A percentile compares a stretch with the other conserved stretches of the same genome.
phyloP scores from a whole-genome alignment of 2,888 invertebrate genomes.

The Acrocyrtus sp. region DNA sequence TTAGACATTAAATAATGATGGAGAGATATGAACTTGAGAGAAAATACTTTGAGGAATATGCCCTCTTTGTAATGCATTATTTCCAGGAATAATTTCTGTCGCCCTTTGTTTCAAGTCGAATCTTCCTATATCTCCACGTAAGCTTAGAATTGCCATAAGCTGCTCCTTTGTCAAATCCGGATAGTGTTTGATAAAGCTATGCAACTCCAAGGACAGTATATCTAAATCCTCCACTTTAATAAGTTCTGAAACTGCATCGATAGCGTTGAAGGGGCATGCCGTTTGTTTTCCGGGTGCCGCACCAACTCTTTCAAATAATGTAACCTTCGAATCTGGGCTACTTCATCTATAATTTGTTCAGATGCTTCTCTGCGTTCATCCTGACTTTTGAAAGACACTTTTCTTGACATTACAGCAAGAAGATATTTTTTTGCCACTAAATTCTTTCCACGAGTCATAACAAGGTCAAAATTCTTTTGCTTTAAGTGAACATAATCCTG shows the following conservation, averaged over 20 bases:
- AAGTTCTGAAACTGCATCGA: constrained; percentile 87
- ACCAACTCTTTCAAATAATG: constrained; percentile 82
- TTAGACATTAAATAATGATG: constrained; percentile 62
- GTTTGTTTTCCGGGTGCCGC: constrained; percentile 67
- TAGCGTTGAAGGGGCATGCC: constrained; percentile 85
- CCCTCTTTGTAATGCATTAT: constrained; percentile 58
- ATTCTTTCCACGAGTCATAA: constrained; percentile 87
- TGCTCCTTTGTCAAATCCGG: constrained; percentile 93
- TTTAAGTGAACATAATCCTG: constrained; percentile 90
- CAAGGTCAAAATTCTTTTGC: constrained; percentile 85
- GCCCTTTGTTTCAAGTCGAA: constrained; percentile 83
- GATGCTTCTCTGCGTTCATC: constrained; percentile 88
- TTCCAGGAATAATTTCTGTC: constrained; percentile 72
- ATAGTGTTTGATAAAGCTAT: constrained; percentile 82
- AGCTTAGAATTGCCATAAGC: constrained; percentile 80
- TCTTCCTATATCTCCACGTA: constrained; percentile 88
- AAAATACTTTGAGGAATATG: constrained; percentile 65
- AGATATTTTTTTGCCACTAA: constrained; percentile 90
- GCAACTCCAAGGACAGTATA: constrained; percentile 88
- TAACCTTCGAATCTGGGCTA: constrained; percentile 80
- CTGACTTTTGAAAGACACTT: constrained; percentile 81
- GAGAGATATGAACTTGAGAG: constrained; percentile 64
- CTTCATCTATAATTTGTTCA: constrained; percentile 86
- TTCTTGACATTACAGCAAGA: constrained; percentile 87
- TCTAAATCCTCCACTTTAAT: constrained; percentile 92